Conservation (phyloP, 2,888 invertebrate genomes). For the Tanytarsus gracilentus region DNA sequence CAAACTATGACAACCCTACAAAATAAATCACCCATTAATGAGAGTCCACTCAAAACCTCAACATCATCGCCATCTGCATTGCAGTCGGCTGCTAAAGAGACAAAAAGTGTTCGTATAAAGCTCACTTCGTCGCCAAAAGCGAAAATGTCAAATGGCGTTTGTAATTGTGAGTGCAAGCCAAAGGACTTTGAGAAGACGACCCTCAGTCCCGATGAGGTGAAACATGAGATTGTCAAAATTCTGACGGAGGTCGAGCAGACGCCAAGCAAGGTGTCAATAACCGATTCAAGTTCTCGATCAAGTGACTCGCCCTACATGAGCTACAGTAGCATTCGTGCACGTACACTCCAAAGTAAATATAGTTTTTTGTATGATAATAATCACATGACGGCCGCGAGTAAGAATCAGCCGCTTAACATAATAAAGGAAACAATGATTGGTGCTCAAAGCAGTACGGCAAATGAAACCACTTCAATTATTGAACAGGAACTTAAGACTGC, state of each 20-base stretch:
- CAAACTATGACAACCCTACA: conserved; percentile 44
- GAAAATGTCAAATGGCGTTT: conserved; percentile 31
- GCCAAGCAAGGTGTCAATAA: conserved; percentile 29
- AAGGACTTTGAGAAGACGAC: conserved; percentile 40
- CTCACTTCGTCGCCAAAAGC: background rate
- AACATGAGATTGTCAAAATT: conserved; percentile 41
- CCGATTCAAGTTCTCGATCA: conserved; percentile 24
- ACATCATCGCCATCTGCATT: conserved; percentile 20
- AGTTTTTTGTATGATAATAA: conserved; percentile 26
- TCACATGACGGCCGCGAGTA: conserved; percentile 25
- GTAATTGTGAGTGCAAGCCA: conserved; percentile 41
- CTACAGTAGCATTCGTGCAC: conserved; percentile 21
- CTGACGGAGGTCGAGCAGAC: conserved; percentile 39
- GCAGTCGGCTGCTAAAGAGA: background rate
- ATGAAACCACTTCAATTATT: background rate
- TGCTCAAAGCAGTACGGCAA: background rate
- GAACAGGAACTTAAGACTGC: conserved; percentile 11
- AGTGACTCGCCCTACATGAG: conserved; percentile 25
- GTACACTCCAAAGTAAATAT: conserved; percentile 20
- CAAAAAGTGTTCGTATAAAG: background rate
- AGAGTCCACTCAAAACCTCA: conserved; percentile 43
- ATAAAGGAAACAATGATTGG: conserved; percentile 28
- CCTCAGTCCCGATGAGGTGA: conserved; percentile 40
- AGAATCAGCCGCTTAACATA: conserved; percentile 20
- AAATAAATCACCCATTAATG: conserved; percentile 40